phyloP scores from a whole-genome alignment of 2,113 vertebrate genomes.

The Hypomesus transpacificus region DNA sequence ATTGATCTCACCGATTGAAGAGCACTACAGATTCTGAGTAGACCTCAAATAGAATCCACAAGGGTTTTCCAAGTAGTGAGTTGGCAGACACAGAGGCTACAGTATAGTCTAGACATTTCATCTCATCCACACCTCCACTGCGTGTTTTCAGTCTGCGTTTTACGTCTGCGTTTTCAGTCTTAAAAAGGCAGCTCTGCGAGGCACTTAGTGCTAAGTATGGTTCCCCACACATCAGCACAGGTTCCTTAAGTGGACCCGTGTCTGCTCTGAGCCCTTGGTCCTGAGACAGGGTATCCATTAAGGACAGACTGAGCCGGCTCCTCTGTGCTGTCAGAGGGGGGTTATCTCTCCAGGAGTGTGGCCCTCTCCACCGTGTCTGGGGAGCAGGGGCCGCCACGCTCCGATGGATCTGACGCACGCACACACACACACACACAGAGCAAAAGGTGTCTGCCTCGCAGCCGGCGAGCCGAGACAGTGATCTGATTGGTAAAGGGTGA shows the following conservation, averaged over 20 bases:
- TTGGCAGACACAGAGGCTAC: background rate
- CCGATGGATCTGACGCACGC: background rate
- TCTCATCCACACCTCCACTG: slow-evolving; percentile 11
- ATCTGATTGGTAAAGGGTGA: slow-evolving; percentile 14
- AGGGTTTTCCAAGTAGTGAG: background rate
- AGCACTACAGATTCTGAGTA: too few species aligned
- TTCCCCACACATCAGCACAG: slow-evolving; percentile 8
- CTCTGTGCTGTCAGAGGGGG: slow-evolving; percentile 3
- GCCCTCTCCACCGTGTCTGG: background rate
- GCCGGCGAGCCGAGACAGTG: background rate
- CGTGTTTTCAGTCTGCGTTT: slow-evolving; percentile 1
- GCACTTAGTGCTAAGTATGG: slow-evolving; percentile 10
- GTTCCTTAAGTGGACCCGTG: slow-evolving; percentile 3
- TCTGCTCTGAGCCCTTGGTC: slow-evolving; percentile 6
- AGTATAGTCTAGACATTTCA: background rate
- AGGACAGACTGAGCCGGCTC: slow-evolving; percentile 3
- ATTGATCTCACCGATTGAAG: too few species aligned
- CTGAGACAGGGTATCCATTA: slow-evolving; percentile 14
- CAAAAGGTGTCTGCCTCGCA: background rate
- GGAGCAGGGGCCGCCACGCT: background rate
- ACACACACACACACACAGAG: background rate
- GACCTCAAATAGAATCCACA: background rate
- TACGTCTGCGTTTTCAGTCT: slow-evolving; percentile 4
- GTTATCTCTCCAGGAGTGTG: slow-evolving; percentile 1
- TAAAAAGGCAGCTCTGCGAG: slow-evolving; percentile 3